Conservation (phyloP, 2,888 invertebrate genomes). For the Heliconius hortense region DNA sequence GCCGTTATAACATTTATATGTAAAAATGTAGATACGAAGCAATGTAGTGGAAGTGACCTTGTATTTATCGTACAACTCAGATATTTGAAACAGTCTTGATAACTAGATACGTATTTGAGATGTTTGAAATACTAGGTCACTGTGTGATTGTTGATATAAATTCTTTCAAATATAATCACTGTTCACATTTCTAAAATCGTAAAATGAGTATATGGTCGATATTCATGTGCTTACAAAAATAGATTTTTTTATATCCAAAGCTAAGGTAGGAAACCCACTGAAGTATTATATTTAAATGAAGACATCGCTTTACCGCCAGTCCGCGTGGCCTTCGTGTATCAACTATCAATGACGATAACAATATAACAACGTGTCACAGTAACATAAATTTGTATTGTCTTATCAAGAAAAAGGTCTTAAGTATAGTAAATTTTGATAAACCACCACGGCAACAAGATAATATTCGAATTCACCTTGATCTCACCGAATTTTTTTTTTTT, state of each 20-base stretch:
- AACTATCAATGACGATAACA: constrained; percentile 74
- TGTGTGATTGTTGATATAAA: constrained; percentile 45
- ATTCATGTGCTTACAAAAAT: background rate
- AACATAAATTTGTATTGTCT: constrained; percentile 79
- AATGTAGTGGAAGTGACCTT: constrained; percentile 63
- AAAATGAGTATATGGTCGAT: background rate
- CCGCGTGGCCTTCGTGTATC: constrained; percentile 65
- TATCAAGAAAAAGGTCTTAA: constrained; percentile 69
- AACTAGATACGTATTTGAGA: constrained; percentile 50
- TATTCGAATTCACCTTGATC: constrained; percentile 45
- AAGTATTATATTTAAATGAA: constrained; percentile 30
- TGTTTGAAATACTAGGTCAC: constrained; percentile 45
- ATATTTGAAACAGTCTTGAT: constrained; percentile 56
- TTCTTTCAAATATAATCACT: constrained; percentile 33
- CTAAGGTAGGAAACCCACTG: background rate
- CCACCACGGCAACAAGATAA: constrained; percentile 69
- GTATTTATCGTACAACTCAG: constrained; percentile 60
- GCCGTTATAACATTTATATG: constrained; percentile 35
- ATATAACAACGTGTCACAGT: constrained; percentile 74
- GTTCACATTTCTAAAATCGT: constrained; percentile 22
- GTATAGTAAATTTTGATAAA: constrained; percentile 61
- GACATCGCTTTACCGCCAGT: constrained; percentile 61
- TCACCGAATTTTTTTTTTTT: constrained; percentile 32
- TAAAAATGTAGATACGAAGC: constrained; percentile 42
- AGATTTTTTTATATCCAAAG: background rate